Base-by-base conservation (phyloP, 2,113 vertebrate genomes). In the Strigops habroptila region DNA sequence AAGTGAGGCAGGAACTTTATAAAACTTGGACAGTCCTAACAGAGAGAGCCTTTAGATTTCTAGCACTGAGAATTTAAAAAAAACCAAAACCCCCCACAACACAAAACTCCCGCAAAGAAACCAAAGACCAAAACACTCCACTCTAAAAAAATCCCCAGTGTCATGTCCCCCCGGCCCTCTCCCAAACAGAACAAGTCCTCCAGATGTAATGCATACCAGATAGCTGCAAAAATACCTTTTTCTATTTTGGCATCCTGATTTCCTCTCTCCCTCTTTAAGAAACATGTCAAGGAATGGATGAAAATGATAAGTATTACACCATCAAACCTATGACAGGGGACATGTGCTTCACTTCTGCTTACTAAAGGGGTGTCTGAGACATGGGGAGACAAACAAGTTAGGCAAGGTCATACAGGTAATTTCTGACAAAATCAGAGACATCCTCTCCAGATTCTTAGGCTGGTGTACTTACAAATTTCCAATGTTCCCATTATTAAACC, bases 331-430 rank as follows among this genome's bases (percentile, higher is more conserved):
- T 57, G 60, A 41, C 3, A 3, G 16, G 19, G 46, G 11, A 24
- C 28, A 28, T 5, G 3, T 19, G 7, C 46, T 62, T 67, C 0
- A 0, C 10, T 44, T 90, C 70, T 0, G 0, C 10, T 46, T 71
- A 13, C 31, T 48, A 14, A 85, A 33, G 24, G 31, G 12, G 16
- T 44, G 12, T 41, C 18, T 69, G 59, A 62, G 60, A 3, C 16
- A 21, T 25, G 33, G 74, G 16, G 70, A 49, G 12, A 37, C 35
- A 24, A 82, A 44, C 17, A 62, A 77, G 15, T 33, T 51, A 59
- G n/a, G 30, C 12, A 74, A 81, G 21, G 24, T 63, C 70, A 41
- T 18, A 31, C 8, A 63, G 43, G 60, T n/a, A 70, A 21, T 4
- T 23, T 24, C 4, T 6, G 14, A 33, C 25, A 82, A 57, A 60